Percentiles rank a stretch among this genome's conserved stretches.
These are phyloP conservation scores for Dynastes hyllus DNA, from an alignment of 2,888 invertebrate species.

Conservation along the genomic window DNA sequence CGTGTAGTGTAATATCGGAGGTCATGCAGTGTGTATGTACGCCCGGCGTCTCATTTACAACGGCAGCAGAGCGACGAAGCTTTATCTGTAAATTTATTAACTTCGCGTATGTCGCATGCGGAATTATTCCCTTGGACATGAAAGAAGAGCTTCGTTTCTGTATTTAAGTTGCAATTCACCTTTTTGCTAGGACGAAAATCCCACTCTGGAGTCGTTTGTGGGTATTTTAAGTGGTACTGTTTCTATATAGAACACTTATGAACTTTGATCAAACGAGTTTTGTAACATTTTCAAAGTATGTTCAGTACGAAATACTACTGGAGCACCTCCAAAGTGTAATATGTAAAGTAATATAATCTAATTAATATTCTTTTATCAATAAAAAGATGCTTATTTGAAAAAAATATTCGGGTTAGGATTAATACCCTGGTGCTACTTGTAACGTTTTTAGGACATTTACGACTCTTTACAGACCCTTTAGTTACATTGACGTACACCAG, in stretches of 20 bases:
- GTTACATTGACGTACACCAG: too few relatives aligned
- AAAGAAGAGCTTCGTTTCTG: conserved; percentile 28
- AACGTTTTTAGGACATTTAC: too few relatives aligned
- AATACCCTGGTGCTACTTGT: too few relatives aligned
- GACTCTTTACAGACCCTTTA: too few relatives aligned
- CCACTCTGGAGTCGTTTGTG: conserved; percentile 2
- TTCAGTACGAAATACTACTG: too few relatives aligned
- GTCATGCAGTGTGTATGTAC: conserved; percentile 34
- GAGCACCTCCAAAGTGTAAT: too few relatives aligned
- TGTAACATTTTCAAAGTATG: not conserved
- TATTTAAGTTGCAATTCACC: conserved; percentile 42
- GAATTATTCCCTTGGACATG: conserved; percentile 22
- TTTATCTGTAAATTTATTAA: conserved; percentile 44
- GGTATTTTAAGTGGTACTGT: not conserved
- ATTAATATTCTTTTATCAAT: too few relatives aligned
- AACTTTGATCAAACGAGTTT: conserved; percentile 8
- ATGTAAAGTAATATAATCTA: too few relatives aligned
- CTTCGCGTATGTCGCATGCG: conserved; percentile 11
- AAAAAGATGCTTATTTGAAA: too few relatives aligned
- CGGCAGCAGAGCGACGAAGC: conserved; percentile 24
- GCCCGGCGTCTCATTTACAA: conserved; percentile 31
- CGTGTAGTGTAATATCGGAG: conserved; percentile 39
- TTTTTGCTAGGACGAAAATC: conserved; percentile 13
- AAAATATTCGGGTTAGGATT: too few relatives aligned
- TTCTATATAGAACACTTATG: conserved; percentile 28